Percentiles rank a stretch among this genome's conserved stretches.
phyloP scores from a whole-genome alignment of 2,888 invertebrate genomes.

The Nemotelus nigrinus region DNA sequence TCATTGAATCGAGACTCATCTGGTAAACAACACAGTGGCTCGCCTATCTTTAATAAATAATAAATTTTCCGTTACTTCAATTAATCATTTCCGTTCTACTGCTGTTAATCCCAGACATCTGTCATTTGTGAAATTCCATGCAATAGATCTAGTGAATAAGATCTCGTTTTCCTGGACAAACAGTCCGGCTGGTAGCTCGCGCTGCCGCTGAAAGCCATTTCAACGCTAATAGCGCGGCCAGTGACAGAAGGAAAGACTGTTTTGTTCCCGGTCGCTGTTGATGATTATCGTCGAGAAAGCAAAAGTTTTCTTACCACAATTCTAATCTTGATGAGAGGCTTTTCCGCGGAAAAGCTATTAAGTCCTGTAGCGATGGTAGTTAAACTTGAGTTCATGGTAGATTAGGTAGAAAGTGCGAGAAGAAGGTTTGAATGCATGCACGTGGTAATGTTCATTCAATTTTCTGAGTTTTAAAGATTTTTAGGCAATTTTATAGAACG shows the following conservation, averaged over 20 bases:
- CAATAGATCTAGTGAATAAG: neutral
- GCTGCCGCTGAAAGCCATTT: neutral
- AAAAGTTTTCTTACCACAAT: neutral
- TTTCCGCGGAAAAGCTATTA: conserved; percentile 16
- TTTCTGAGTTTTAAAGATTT: too few relatives aligned
- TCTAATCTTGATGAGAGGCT: conserved; percentile 25
- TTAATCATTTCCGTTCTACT: conserved; percentile 27
- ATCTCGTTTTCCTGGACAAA: neutral
- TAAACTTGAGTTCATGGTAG: neutral
- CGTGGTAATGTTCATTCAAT: neutral
- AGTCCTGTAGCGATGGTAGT: neutral
- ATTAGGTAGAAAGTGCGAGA: neutral
- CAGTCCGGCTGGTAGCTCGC: neutral
- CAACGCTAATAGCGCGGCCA: neutral
- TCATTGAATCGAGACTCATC: neutral
- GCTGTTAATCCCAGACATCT: conserved; percentile 23
- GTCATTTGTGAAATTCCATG: conserved; percentile 27
- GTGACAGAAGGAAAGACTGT: conserved; percentile 8
- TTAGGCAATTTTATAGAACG: too few relatives aligned
- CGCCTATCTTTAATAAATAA: conserved; percentile 25
- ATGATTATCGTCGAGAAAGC: conserved; percentile 16
- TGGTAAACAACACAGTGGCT: neutral
- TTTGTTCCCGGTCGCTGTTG: conserved; percentile 1
- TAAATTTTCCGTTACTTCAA: conserved; percentile 19
- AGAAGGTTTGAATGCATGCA: neutral